Percentiles rank a stretch among this genome's conserved stretches.
These are phyloP conservation scores for Syrrhaptes paradoxus DNA, from an alignment of 2,113 vertebrate species.

Conservation along the genomic window DNA sequence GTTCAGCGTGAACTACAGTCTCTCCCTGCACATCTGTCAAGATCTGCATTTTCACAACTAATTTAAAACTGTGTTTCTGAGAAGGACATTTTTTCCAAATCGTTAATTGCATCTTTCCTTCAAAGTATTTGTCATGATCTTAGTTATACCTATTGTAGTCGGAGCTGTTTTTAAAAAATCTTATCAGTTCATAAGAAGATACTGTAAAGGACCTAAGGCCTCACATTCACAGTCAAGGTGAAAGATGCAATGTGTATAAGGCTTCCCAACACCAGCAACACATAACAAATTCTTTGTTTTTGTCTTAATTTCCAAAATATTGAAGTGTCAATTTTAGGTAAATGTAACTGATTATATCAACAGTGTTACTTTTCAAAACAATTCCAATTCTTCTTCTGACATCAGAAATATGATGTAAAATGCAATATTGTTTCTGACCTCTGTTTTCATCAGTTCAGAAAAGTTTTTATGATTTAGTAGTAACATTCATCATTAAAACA, in stretches of 20 bases:
- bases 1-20: accelerated
- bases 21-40: not conserved
- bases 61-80: not conserved
- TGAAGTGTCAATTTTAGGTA: not conserved
- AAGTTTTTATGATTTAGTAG: not conserved
- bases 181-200: not conserved
- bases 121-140: not conserved
- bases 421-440: not conserved
- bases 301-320: not conserved
- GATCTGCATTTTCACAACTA: not conserved
- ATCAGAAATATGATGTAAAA: not conserved
- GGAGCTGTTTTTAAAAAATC: not conserved
- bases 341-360: not conserved
- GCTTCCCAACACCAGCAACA: not conserved
- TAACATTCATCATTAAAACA: not conserved
- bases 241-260: not conserved
- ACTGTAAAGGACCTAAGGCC: not conserved
- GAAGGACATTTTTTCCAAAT: not conserved
- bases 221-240: not conserved
- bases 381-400: not conserved
- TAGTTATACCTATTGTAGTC: not conserved
- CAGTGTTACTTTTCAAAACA: not conserved
- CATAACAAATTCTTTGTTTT: not conserved
- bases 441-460: not conserved
- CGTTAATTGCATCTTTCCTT: not conserved